Evolutionary conservation across 2,888 invertebrate species (phyloP).

Genomic region (Cryptus armator): DNA sequence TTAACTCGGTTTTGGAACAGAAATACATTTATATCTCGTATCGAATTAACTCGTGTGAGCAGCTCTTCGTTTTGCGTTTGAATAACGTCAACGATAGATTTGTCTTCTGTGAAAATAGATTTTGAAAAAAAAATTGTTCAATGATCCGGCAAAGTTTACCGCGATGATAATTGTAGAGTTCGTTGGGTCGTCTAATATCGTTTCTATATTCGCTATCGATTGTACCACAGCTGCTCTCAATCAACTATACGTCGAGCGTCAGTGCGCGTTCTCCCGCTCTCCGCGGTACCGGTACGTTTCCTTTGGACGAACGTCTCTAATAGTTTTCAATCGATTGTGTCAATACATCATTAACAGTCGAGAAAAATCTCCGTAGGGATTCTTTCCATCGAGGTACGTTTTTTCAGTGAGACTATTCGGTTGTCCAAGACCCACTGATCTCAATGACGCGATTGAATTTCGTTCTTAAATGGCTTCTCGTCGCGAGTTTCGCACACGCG

Average conservation of each 20-base stretch:
- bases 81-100: not conserved
- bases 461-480: slow-evolving; percentile 11
- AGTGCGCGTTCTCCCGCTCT: not conserved
- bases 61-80: not conserved
- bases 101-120: not conserved
- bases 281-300: not conserved
- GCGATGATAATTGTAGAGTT: not conserved
- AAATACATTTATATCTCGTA: slow-evolving; percentile 7
- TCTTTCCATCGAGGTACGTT: slow-evolving; percentile 12
- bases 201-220: slow-evolving; percentile 14
- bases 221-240: slow-evolving; percentile 20
- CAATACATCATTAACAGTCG: slow-evolving; percentile 15
- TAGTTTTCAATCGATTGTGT: slow-evolving; percentile 38
- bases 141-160: not conserved
- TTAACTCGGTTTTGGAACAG: not conserved
- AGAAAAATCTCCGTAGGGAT: slow-evolving; percentile 29
- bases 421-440: not conserved
- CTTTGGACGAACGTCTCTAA: not conserved
- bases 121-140: slow-evolving; percentile 11
- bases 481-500: not conserved
- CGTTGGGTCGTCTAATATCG: slow-evolving; percentile 11
- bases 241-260: not conserved
- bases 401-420: not conserved
- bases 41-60: not conserved
- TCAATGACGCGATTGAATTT: slow-evolving; percentile 1